Evolutionary conservation across 2,113 vertebrate species (phyloP).

Genomic region (Callaeas wilsoni): DNA sequence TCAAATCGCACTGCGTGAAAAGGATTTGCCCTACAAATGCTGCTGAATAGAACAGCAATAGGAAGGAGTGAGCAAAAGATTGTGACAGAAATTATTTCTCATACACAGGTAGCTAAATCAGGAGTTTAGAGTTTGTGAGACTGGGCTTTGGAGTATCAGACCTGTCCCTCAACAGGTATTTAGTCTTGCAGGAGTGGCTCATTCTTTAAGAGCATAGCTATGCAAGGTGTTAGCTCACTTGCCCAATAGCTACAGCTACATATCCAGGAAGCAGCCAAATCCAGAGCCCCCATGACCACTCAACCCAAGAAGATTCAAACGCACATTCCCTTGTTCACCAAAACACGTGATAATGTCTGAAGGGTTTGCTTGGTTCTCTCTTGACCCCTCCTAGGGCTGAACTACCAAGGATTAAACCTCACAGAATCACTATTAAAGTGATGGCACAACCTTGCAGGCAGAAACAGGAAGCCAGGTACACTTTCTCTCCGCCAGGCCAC

Average conservation of each 20-base stretch:
- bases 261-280: background rate
- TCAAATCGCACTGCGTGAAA: rapidly evolving
- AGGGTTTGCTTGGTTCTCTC: background rate
- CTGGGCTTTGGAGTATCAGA: background rate
- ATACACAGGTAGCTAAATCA: background rate
- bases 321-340: background rate
- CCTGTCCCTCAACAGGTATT: background rate
- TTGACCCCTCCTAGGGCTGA: background rate
- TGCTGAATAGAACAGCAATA: background rate
- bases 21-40: background rate
- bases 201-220: background rate
- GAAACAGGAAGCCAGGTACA: background rate
- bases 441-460: background rate
- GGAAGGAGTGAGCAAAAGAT: background rate
- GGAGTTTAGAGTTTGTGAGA: background rate
- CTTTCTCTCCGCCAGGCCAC: background rate
- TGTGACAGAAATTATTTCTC: background rate
- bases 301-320: background rate
- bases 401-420: background rate
- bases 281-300: background rate
- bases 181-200: constrained; percentile 22
- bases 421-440: background rate
- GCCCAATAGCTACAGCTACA: background rate
- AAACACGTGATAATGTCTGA: background rate
- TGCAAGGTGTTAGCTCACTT: background rate